Base-by-base conservation (phyloP, 2,888 invertebrate species). In the Drosophila acutilabella region DNA sequence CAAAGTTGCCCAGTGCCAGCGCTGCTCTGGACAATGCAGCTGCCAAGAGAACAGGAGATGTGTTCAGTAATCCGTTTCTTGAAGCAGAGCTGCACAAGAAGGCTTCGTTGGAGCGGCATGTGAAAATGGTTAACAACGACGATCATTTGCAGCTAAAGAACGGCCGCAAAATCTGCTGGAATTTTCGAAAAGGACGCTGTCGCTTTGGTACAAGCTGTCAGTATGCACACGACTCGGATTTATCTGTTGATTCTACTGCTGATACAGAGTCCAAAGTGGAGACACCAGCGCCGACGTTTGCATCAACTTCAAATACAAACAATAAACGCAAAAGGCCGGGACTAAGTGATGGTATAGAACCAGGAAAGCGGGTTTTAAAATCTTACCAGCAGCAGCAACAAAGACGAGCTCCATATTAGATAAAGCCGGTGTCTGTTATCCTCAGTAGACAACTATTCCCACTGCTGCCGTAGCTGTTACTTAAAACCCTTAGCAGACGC, bases 121-220 rank as follows among this genome's bases (percentile, higher is more conserved):
- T 98, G 0, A 97, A 97, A 94, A 97, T 98, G 97, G 97, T 95
- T 81, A 94, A 94, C 91, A 94, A 94, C 74, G 95, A 95, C 91
- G 95, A 95, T 76, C 95, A 95, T 89, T 94, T 95, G n/a, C 94
- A 95, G 83, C 95, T 95, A 92, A 96, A 97, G 81, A 97, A 97
- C 90, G 97, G 97, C 0, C 96, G 96, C 88, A 96, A 96, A 91
- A 96, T 98, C 70, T 98, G 98, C 92, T 98, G 97, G 97, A 98
- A 97, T 92, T 97, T 97, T 91, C 94, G 97, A 40, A 97, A 97
- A 91, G 98, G 98, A 1, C 94, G 96, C 33, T 98, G 98, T 91
- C 94, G 97, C 54, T 98, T 97, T 92, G 98, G 98, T 0, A 97
- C 97, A 89, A 97, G 96, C 88, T 98, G 98, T 91, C 96, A 96